Evolutionary conservation across 2,797 vertebrate genomes (phyloP), one percentile per base, ranked within the genome.

Genomic region (Lophius americanus): DNA sequence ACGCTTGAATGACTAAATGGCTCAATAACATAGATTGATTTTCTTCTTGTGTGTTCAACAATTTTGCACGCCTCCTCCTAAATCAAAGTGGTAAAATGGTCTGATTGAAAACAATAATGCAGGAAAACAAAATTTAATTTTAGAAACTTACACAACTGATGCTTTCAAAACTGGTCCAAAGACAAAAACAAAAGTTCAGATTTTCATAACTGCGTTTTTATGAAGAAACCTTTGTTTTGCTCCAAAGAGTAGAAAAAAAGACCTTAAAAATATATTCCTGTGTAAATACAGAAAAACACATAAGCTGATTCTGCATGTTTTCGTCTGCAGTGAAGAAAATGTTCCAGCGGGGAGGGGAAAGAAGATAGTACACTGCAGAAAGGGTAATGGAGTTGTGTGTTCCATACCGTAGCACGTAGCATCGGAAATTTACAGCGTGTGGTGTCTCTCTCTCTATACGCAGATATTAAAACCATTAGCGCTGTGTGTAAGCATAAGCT

Each of bases 381-480:
- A 23, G 49, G 14, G 5, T 4, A 43, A 46, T 9, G 43, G 42
- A 61, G 33, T 55, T 62, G 11, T 58, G 63, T 54, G 57, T 78
- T 67, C 70, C 67, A 32, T 50, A 48, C 51, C 36, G 12, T 23
- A 23, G 23, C 53, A 48, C 61, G 68, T 60, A 71, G 38, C 44
- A 9, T 38, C 70, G 62, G 44, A 78, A 76, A 86, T 88, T 84
- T 88, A 89, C 76, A 82, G 71, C 43, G 46, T 72, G 79, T 60
- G 75, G 79, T 87, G 78, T 75, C 71, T 60, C 70, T 59, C n/a
- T 62, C 75, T 64, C 69, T 83, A 77, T 88, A 77, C 47, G 52
- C 82, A 77, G 71, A 86, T 82, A 85, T 89, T 86, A 82, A 84
- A 90, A 88, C 82, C 76, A 89, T 91, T 88, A 85, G 70, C 13